Conservation (phyloP, 37 sponge, comb jelly and placozoan species). For the Axinella damicornis region DNA sequence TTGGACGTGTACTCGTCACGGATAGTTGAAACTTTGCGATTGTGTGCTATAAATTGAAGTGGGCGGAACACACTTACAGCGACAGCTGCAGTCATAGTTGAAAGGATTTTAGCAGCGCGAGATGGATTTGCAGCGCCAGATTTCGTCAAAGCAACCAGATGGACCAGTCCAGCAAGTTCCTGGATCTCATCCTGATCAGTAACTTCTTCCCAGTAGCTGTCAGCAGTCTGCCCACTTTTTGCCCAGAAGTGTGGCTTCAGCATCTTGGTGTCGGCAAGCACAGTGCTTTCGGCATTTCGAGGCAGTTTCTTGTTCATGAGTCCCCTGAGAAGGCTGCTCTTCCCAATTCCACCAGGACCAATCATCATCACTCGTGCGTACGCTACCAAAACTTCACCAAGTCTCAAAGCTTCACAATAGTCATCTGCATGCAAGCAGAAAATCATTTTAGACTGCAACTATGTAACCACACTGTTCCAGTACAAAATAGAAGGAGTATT, state of each 20-base stretch:
- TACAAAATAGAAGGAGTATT: too few species aligned
- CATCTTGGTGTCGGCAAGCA: slow-evolving; percentile 13
- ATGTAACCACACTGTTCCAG: too few species aligned
- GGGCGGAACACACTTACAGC: too few species aligned
- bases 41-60: neutral
- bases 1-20: too few species aligned
- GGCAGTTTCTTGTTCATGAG: slow-evolving; percentile 12
- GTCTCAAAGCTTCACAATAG: slow-evolving; percentile 29
- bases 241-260: neutral
- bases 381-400: slow-evolving; percentile 27
- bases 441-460: too few species aligned
- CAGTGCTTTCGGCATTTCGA: slow-evolving; percentile 20
- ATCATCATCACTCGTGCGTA: slow-evolving; percentile 53
- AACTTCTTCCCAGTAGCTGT: slow-evolving; percentile 1
- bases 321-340: slow-evolving; percentile 35
- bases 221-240: neutral
- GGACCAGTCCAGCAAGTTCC: slow-evolving; percentile 21
- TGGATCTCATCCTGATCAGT: slow-evolving; percentile 36
- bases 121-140: too few species aligned
- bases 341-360: slow-evolving; percentile 49
- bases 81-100: too few species aligned
- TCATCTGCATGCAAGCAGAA: neutral
- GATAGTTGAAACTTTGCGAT: neutral
- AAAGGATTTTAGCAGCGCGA: too few species aligned
- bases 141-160: neutral